Conservation (phyloP, 2,113 vertebrate species). For the Calcarius ornatus region DNA sequence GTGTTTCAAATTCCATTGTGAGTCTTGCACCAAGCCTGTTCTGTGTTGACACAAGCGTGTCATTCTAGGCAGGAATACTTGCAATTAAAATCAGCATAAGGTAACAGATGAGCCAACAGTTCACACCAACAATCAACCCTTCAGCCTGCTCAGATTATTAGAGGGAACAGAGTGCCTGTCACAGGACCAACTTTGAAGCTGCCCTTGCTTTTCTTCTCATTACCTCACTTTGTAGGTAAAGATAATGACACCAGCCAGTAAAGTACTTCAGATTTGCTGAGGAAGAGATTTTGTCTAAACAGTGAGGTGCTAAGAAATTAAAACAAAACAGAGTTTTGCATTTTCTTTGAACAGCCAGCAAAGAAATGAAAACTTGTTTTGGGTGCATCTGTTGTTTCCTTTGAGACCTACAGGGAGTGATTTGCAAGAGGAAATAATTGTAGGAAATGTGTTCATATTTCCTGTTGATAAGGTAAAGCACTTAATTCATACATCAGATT, state of each 20-base stretch:
- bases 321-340: neutral
- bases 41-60: neutral
- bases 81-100: neutral
- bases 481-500: slow-evolving; percentile 32
- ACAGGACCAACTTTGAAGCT: neutral
- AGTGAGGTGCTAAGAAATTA: neutral
- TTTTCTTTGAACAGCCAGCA: neutral
- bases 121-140: neutral
- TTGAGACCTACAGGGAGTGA: slow-evolving; percentile 12
- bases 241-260: neutral
- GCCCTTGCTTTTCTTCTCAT: neutral
- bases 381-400: slow-evolving; percentile 38
- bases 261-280: neutral
- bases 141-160: neutral
- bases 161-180: neutral
- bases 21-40: neutral
- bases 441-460: slow-evolving; percentile 59
- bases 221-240: neutral
- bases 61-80: neutral
- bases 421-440: slow-evolving; percentile 41
- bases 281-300: neutral
- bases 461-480: slow-evolving; percentile 25
- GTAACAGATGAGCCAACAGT: neutral
- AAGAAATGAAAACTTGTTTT: slow-evolving; percentile 3
- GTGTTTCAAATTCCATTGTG: slow-evolving; percentile 1